Evolutionary conservation across 2,888 invertebrate species (phyloP).

Genomic region (Leptinotarsa haldemani): DNA sequence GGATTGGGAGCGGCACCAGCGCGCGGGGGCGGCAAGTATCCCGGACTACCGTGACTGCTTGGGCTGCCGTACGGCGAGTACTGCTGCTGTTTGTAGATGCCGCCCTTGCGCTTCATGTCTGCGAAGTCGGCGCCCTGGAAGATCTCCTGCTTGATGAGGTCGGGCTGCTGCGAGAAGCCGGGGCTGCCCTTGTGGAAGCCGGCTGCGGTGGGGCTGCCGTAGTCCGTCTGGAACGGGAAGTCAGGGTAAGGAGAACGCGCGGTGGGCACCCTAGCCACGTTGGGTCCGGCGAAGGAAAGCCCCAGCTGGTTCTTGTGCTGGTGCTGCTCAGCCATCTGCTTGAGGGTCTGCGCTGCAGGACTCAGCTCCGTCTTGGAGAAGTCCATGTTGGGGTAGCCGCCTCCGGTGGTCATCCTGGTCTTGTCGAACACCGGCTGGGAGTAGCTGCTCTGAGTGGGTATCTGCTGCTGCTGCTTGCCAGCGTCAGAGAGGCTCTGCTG

Average conservation of each 20-base stretch:
- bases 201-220: constrained; percentile 65
- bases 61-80: constrained; percentile 78
- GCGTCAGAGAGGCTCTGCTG: constrained; percentile 45
- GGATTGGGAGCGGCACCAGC: constrained; percentile 51
- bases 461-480: constrained; percentile 50
- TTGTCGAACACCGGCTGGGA: constrained; percentile 62
- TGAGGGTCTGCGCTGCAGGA: constrained; percentile 93
- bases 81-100: constrained; percentile 71
- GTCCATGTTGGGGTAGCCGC: constrained; percentile 61
- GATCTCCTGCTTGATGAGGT: constrained; percentile 71
- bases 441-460: constrained; percentile 59
- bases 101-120: constrained; percentile 66
- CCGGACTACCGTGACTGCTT: constrained; percentile 71
- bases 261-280: too few species aligned
- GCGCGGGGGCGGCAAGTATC: constrained; percentile 60
- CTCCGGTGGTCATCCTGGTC: constrained; percentile 50
- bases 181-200: constrained; percentile 65
- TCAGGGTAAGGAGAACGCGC: constrained; percentile 72
- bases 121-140: constrained; percentile 60
- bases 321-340: constrained; percentile 97
- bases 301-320: constrained; percentile 85
- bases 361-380: constrained; percentile 75
- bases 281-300: constrained; percentile 65
- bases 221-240: constrained; percentile 71
- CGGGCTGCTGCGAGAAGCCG: constrained; percentile 64